These are phyloP conservation scores for Anticlea derivata DNA, from an alignment of 2,888 invertebrate species.

Conservation along the genomic window DNA sequence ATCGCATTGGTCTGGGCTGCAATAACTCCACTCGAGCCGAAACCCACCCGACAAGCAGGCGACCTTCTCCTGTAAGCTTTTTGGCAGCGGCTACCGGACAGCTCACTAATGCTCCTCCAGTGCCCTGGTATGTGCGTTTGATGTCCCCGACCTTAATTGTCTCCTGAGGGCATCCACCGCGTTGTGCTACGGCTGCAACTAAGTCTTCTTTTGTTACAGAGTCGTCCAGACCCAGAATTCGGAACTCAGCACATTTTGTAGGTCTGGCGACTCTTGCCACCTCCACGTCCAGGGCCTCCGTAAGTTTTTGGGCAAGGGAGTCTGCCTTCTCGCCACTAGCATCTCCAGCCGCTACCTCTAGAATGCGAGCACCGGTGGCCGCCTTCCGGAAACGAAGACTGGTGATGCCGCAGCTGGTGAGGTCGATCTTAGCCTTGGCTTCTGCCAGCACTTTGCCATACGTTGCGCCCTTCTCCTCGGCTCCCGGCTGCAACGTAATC, in stretches of 20 bases:
- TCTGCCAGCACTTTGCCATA: slow-evolving; percentile 61
- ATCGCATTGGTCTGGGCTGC: not conserved
- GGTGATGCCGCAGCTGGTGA: not conserved
- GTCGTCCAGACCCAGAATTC: slow-evolving; percentile 14
- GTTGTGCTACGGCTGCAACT: not conserved
- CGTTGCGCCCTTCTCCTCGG: slow-evolving; percentile 39
- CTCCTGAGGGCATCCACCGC: not conserved
- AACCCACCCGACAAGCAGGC: not conserved
- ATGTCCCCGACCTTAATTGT: not conserved
- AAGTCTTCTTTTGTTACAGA: not conserved
- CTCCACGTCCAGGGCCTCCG: not conserved
- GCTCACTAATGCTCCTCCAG: not conserved
- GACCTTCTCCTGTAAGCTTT: not conserved
- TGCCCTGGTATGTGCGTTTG: not conserved
- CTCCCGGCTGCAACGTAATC: slow-evolving; percentile 77
- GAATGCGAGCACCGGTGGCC: slow-evolving; percentile 6
- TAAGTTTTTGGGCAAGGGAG: not conserved
- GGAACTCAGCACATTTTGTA: not conserved
- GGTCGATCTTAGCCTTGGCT: not conserved
- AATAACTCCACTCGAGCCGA: not conserved
- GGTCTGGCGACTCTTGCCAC: slow-evolving; percentile 5
- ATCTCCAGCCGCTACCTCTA: slow-evolving; percentile 2
- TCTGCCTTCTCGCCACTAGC: slow-evolving; percentile 2
- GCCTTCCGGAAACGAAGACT: not conserved
- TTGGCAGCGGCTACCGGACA: slow-evolving; percentile 4